Percentiles rank a stretch among this genome's conserved stretches.
phyloP scores from a whole-genome alignment of 2,888 invertebrate genomes.

The Osmoderma eremita region DNA sequence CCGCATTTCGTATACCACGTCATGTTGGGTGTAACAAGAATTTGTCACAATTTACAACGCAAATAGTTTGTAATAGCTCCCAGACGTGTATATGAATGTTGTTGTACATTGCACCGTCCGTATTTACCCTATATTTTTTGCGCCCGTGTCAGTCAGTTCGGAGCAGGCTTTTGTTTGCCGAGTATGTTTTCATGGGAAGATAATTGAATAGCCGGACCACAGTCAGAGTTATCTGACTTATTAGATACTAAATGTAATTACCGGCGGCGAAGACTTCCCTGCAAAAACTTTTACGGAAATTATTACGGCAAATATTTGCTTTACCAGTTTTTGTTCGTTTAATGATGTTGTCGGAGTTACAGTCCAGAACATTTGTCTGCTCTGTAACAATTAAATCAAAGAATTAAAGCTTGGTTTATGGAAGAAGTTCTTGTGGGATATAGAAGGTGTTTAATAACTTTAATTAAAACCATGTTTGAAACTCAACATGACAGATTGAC shows the following conservation, averaged over 20 bases:
- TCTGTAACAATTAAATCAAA: no score
- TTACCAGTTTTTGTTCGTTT: constrained; percentile 10
- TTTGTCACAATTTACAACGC: constrained; percentile 18
- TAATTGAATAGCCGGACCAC: constrained; percentile 15
- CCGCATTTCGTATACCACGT: not conserved
- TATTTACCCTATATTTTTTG: constrained; percentile 20
- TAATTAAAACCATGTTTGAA: no score
- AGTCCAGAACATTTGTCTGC: no score
- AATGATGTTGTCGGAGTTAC: not conserved
- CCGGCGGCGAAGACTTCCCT: not conserved
- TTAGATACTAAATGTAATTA: constrained; percentile 19
- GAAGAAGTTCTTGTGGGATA: no score
- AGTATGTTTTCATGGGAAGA: constrained; percentile 25
- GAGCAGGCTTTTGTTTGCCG: constrained; percentile 20
- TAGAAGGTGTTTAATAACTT: no score
- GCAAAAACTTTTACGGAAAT: constrained; percentile 11
- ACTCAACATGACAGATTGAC: no score
- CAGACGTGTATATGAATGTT: not conserved
- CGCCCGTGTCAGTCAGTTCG: constrained; percentile 2
- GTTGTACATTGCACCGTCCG: not conserved
- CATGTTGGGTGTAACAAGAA: not conserved
- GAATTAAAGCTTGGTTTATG: no score
- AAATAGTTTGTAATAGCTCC: constrained; percentile 24
- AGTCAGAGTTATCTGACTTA: constrained; percentile 10
- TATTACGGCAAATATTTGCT: constrained; percentile 8